A percentile compares a stretch with the other conserved stretches of the same genome.
phyloP scores from a whole-genome alignment of 2,888 invertebrate species.

The Lochmaea capreae region DNA sequence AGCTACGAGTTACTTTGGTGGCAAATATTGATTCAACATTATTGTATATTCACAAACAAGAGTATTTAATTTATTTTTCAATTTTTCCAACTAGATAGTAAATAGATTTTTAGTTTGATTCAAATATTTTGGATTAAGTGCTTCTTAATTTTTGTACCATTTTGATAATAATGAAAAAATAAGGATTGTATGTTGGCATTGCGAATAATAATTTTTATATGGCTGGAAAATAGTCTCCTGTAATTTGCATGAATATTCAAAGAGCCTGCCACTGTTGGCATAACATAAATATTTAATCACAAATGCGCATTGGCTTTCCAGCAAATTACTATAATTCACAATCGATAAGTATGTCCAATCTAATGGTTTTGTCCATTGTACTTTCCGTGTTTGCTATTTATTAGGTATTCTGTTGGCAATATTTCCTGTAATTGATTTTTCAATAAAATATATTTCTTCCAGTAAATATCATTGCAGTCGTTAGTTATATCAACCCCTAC shows the following conservation, averaged over 20 bases:
- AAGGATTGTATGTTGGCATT: neutral
- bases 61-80: no score
- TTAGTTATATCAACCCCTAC: neutral
- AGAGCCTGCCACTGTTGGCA: slow-evolving; percentile 34
- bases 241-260: slow-evolving; percentile 31
- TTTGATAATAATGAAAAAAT: no score
- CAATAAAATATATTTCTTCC: slow-evolving; percentile 53
- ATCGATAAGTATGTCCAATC: slow-evolving; percentile 54
- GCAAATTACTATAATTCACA: slow-evolving; percentile 60
- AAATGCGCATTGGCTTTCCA: slow-evolving; percentile 60
- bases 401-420: slow-evolving; percentile 57
- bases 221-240: neutral
- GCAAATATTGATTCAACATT: no score
- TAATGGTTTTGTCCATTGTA: slow-evolving; percentile 42
- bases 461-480: slow-evolving; percentile 43
- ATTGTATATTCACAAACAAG: no score
- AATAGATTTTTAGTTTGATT: no score
- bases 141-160: no score
- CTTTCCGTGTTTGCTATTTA: slow-evolving; percentile 59
- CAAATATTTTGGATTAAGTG: no score
- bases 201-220: slow-evolving; percentile 20
- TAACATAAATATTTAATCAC: slow-evolving; percentile 57
- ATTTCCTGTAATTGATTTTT: slow-evolving; percentile 58
- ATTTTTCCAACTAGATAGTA: no score
- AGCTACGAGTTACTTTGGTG: no score